phyloP scores from a whole-genome alignment of 2,113 vertebrate species.

The Zapus hudsonius region DNA sequence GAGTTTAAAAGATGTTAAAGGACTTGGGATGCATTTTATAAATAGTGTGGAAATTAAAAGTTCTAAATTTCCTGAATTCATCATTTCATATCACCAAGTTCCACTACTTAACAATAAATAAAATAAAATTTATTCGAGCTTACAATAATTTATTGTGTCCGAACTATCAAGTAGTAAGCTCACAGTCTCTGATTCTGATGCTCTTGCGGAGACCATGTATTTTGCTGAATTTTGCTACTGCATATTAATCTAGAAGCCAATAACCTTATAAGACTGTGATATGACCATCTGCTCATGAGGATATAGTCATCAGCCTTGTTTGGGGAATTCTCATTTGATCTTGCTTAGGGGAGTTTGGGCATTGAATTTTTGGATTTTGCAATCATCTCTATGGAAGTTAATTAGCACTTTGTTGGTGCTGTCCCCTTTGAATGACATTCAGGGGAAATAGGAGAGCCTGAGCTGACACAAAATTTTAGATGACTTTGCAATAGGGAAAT shows the following conservation, averaged over 20 bases:
- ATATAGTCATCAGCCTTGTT: not conserved
- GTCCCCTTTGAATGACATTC: not conserved
- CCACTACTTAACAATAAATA: not conserved
- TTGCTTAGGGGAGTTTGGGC: not conserved
- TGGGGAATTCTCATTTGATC: not conserved
- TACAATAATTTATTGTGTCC: not conserved
- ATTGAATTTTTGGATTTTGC: constrained; percentile 24
- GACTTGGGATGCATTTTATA: not conserved
- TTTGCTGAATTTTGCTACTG: not conserved
- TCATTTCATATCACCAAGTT: not conserved
- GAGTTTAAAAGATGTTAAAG: not conserved
- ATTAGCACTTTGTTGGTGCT: constrained; percentile 9
- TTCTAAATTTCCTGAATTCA: not conserved
- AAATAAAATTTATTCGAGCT: not conserved
- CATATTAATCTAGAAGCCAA: not conserved
- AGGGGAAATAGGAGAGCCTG: not conserved
- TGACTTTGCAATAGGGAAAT: constrained; percentile 60
- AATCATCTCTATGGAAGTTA: constrained; percentile 20
- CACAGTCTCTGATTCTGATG: not conserved
- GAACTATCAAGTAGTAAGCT: not conserved
- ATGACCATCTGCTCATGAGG: not conserved
- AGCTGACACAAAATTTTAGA: constrained; percentile 49
- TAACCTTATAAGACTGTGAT: not conserved
- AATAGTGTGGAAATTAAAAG: not conserved
- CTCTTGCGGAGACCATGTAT: not conserved